These are phyloP conservation scores for Ifrita kowaldi DNA, from an alignment of 2,113 vertebrate genomes.

Conservation along the genomic window DNA sequence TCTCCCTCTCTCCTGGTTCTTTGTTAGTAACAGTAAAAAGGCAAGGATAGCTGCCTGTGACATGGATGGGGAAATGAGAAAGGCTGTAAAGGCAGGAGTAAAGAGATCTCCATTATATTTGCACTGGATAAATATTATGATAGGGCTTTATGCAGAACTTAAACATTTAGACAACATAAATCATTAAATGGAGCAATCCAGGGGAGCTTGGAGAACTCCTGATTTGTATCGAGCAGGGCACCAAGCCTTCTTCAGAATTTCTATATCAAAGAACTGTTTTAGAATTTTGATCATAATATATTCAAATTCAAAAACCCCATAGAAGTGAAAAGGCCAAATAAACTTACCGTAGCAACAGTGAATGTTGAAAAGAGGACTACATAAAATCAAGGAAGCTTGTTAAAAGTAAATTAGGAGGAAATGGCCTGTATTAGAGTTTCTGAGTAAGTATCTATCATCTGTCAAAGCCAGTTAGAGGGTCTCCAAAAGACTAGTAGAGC, in stretches of 20 bases:
- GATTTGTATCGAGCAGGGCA: background rate
- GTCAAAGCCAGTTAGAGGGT: background rate
- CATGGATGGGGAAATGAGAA: background rate
- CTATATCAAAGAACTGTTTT: background rate
- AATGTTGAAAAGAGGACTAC: background rate
- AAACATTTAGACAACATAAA: background rate
- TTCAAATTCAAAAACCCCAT: background rate
- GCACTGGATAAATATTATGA: background rate
- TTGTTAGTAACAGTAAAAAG: background rate
- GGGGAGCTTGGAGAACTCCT: background rate
- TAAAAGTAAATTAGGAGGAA: constrained; percentile 1
- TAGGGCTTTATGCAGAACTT: background rate
- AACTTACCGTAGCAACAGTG: background rate
- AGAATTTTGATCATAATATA: background rate
- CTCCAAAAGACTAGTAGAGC: background rate
- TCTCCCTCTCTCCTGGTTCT: background rate
- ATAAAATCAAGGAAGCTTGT: background rate
- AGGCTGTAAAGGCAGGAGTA: background rate
- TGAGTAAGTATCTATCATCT: background rate
- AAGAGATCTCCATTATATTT: background rate
- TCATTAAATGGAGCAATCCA: background rate
- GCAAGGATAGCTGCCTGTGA: background rate
- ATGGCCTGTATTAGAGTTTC: background rate
- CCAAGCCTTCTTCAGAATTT: background rate
- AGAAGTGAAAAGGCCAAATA: background rate